Evolutionary conservation across 2,888 invertebrate genomes (phyloP).

Genomic region (Sarcophaga variegata): DNA sequence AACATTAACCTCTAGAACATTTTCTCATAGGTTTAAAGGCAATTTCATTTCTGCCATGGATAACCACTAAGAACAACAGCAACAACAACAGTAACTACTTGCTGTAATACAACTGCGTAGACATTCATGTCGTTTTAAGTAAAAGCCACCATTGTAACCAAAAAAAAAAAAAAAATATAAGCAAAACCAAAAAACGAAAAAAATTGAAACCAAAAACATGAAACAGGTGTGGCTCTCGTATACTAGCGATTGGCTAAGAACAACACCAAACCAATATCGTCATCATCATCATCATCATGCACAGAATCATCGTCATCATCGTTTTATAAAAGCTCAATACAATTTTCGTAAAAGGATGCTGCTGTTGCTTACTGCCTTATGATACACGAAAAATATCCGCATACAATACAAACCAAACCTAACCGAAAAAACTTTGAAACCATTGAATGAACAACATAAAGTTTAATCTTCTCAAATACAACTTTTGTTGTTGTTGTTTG

Average conservation of each 20-base stretch:
- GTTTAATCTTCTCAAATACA: conserved; percentile 64
- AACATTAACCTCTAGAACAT: conserved; percentile 64
- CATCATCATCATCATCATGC: neutral
- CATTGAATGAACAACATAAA: conserved; percentile 64
- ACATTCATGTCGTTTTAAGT: conserved; percentile 63
- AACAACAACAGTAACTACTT: neutral
- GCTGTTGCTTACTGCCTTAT: conserved; percentile 13
- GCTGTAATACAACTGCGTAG: conserved; percentile 57
- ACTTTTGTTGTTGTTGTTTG: conserved; percentile 30
- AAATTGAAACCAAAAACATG: conserved; percentile 61
- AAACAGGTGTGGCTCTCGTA: conserved; percentile 72
- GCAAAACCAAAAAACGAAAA: neutral
- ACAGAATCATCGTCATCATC: conserved; percentile 55
- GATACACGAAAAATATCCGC: neutral
- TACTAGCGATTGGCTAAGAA: conserved; percentile 56
- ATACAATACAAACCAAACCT: neutral
- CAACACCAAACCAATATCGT: conserved; percentile 48
- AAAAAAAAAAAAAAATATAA: conserved; percentile 24
- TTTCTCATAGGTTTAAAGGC: conserved; percentile 56
- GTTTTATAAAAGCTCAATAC: conserved; percentile 34
- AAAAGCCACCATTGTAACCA: conserved; percentile 51
- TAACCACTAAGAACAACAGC: neutral
- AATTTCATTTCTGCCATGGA: conserved; percentile 23
- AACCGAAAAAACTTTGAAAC: conserved; percentile 15
- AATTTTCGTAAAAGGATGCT: conserved; percentile 43